Percentiles rank a stretch among this genome's conserved stretches.
Evolutionary conservation across 1,140 invertebrate genomes (phyloP).

Genomic region (Plutomurus gul): DNA sequence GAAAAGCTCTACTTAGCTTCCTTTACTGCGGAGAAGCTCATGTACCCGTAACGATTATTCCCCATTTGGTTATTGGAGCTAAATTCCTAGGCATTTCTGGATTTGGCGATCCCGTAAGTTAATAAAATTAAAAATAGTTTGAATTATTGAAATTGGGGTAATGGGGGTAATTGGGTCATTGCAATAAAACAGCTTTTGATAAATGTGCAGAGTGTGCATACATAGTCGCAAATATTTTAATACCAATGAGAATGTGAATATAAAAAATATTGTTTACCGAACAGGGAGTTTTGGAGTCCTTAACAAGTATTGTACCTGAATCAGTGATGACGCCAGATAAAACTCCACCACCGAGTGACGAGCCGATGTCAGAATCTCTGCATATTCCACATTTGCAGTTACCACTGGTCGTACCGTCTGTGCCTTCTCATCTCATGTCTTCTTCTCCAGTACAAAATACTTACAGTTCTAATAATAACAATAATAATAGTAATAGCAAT

Average conservation of each 20-base stretch:
- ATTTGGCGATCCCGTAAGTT: slow-evolving; percentile 54
- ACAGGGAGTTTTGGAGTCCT: slow-evolving; percentile 53
- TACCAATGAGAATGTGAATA: not conserved
- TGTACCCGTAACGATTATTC: slow-evolving; percentile 53
- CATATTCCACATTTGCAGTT: slow-evolving; percentile 51
- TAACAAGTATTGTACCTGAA: slow-evolving; percentile 54
- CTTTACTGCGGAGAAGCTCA: slow-evolving; percentile 54
- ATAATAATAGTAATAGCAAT: slow-evolving; percentile 26
- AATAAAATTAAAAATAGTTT: not conserved
- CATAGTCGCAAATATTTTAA: not conserved
- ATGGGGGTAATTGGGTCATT: no score
- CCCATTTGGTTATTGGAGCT: slow-evolving; percentile 53
- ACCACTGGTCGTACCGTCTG: slow-evolving; percentile 38
- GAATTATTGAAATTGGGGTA: no score
- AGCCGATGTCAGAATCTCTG: slow-evolving; percentile 31
- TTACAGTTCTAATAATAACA: slow-evolving; percentile 30
- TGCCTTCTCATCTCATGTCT: slow-evolving; percentile 50
- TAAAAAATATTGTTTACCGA: slow-evolving; percentile 1
- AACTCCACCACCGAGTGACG: slow-evolving; percentile 39
- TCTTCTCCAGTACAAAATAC: slow-evolving; percentile 51
- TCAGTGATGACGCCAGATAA: slow-evolving; percentile 45
- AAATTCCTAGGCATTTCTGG: slow-evolving; percentile 54
- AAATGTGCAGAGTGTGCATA: not conserved
- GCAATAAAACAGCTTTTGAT: not conserved
- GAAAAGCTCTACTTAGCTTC: slow-evolving; percentile 54